Conservation (phyloP, 2,113 vertebrate species). For the Myiopsitta monachus region DNA sequence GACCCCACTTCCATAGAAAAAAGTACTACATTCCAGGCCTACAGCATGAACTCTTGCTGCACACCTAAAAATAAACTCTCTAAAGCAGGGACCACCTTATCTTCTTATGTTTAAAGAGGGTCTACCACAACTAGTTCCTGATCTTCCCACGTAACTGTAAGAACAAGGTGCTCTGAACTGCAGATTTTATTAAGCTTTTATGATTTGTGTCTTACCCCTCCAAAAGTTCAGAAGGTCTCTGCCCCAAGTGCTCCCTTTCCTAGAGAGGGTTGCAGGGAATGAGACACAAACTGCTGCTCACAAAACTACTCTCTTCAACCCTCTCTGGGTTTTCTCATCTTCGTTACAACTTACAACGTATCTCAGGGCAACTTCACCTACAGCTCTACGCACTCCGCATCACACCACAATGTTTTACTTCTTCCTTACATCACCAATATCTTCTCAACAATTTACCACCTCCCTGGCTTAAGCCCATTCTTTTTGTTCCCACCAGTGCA, state of each 20-base stretch:
- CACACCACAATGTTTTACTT: background rate
- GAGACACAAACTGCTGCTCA: background rate
- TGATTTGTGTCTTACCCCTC: background rate
- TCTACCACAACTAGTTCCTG: background rate
- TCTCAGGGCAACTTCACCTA: background rate
- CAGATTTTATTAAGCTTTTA: background rate
- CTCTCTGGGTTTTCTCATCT: background rate
- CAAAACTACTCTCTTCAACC: background rate
- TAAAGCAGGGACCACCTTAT: background rate
- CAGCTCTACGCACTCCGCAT: background rate
- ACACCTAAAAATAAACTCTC: background rate
- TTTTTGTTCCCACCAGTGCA: background rate
- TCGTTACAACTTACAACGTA: background rate
- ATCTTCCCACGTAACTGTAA: background rate
- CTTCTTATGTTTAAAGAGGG: background rate
- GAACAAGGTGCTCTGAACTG: background rate
- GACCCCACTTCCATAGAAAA: background rate
- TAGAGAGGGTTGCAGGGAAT: background rate
- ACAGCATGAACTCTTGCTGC: background rate
- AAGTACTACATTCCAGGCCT: background rate
- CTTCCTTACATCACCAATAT: accelerated
- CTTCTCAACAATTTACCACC: background rate
- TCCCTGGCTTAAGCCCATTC: background rate
- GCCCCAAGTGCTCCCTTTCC: background rate
- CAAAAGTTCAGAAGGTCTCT: background rate